Evolutionary conservation across 2,113 vertebrate genomes (phyloP).

Genomic region (Odontesthes bonariensis): DNA sequence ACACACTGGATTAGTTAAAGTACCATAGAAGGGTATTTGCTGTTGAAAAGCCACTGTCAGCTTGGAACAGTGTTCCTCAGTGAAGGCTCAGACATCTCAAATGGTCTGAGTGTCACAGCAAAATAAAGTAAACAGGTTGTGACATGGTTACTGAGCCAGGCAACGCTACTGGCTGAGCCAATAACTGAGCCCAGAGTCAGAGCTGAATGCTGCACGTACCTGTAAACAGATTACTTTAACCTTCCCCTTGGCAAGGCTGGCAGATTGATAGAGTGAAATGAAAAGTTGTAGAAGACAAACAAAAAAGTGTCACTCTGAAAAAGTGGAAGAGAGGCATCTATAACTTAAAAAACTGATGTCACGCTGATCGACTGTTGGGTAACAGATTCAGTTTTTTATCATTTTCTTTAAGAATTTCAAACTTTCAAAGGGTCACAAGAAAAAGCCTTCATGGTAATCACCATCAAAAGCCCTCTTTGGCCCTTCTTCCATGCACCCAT

Average conservation of each 20-base stretch:
- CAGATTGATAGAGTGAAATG: constrained; percentile 34
- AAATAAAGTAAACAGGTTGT: constrained; percentile 55
- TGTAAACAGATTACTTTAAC: constrained; percentile 61
- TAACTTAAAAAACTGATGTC: not conserved
- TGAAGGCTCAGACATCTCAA: constrained; percentile 52
- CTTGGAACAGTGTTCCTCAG: constrained; percentile 20
- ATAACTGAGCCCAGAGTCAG: constrained; percentile 46
- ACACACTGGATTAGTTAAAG: constrained; percentile 38
- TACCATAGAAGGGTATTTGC: constrained; percentile 27
- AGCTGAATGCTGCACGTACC: constrained; percentile 46
- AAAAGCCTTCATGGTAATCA: not conserved
- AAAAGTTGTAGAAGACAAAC: constrained; percentile 40
- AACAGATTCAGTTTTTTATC: constrained; percentile 9
- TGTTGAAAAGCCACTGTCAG: constrained; percentile 28
- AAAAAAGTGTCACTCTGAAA: constrained; percentile 14
- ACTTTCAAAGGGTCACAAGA: not conserved
- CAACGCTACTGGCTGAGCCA: constrained; percentile 47
- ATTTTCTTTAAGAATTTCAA: not conserved
- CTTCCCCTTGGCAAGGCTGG: constrained; percentile 40
- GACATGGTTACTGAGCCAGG: constrained; percentile 57
- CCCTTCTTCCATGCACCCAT: rapidly evolving
- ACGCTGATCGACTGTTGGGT: not conserved
- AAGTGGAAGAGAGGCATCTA: not conserved
- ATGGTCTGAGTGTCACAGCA: constrained; percentile 37
- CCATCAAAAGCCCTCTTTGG: not conserved